phyloP scores from a whole-genome alignment of 2,797 vertebrate genomes.

The Cryptoprocta ferox region DNA sequence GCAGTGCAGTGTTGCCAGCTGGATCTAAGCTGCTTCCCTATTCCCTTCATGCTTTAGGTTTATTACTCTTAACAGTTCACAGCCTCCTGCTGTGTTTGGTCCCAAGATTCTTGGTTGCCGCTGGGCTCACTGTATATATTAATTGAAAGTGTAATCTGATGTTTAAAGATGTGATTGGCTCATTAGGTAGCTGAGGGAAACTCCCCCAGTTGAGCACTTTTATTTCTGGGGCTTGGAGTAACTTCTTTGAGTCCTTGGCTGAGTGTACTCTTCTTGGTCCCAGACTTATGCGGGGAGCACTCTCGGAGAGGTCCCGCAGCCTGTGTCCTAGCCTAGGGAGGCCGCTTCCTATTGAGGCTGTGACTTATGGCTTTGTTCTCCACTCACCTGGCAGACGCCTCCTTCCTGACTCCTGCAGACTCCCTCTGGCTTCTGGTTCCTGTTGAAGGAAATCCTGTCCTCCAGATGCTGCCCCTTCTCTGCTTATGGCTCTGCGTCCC shows the following conservation, averaged over 20 bases:
- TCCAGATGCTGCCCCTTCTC: constrained; percentile 40
- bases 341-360: constrained; percentile 49
- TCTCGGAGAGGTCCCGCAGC: neutral
- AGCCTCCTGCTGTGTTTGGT: constrained; percentile 10
- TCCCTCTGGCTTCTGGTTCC: constrained; percentile 68
- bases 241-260: neutral
- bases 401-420: constrained; percentile 45
- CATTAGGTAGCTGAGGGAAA: neutral
- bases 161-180: neutral
- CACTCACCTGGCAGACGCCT: constrained; percentile 40
- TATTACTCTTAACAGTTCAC: constrained; percentile 15
- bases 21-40: neutral
- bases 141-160: neutral
- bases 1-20: neutral
- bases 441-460: constrained; percentile 75
- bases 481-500: neutral
- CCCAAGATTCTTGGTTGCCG: neutral
- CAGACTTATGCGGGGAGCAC: neutral
- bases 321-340: constrained; percentile 8
- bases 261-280: neutral
- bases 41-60: neutral
- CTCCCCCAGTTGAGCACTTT: neutral
- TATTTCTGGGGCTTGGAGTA: neutral
- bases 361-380: constrained; percentile 66
- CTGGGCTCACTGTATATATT: neutral